Conservation (phyloP, 2,888 invertebrate genomes). For the Drosophila tanythrix region DNA sequence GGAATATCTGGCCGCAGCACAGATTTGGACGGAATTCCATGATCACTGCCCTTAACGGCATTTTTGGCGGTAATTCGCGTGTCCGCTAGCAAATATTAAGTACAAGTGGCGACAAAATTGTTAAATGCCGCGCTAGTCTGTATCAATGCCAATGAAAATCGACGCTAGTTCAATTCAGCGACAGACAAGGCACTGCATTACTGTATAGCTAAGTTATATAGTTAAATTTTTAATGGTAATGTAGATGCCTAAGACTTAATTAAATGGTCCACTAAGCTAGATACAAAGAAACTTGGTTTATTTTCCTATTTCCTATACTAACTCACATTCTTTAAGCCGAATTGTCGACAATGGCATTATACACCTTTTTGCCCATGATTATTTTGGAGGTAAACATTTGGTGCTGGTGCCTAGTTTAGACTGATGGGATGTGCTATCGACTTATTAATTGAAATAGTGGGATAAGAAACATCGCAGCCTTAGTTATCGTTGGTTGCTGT, state of each 20-base stretch:
- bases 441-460: background rate
- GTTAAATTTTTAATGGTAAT: no score
- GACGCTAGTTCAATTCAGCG: no score
- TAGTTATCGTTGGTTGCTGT: background rate
- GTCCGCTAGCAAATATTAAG: background rate
- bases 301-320: background rate
- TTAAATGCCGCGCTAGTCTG: no score
- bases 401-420: slow-evolving; percentile 29
- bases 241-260: no score
- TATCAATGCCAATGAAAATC: no score
- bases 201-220: no score
- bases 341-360: slow-evolving; percentile 91
- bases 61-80: slow-evolving; percentile 31
- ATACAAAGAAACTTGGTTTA: no score
- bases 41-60: slow-evolving; percentile 75
- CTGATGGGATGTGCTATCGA: slow-evolving; percentile 15
- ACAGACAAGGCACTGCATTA: no score
- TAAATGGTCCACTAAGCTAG: no score
- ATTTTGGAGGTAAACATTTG: slow-evolving; percentile 83
- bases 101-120: slow-evolving; percentile 42
- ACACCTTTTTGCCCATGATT: slow-evolving; percentile 89
- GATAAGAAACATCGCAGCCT: background rate
- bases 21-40: slow-evolving; percentile 82
- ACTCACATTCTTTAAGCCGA: slow-evolving; percentile 88
- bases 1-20: slow-evolving; percentile 78